A percentile compares a stretch with the other conserved stretches of the same genome.
Evolutionary conservation across 1,140 invertebrate genomes (phyloP).

Genomic region (Drosophila pandora): DNA sequence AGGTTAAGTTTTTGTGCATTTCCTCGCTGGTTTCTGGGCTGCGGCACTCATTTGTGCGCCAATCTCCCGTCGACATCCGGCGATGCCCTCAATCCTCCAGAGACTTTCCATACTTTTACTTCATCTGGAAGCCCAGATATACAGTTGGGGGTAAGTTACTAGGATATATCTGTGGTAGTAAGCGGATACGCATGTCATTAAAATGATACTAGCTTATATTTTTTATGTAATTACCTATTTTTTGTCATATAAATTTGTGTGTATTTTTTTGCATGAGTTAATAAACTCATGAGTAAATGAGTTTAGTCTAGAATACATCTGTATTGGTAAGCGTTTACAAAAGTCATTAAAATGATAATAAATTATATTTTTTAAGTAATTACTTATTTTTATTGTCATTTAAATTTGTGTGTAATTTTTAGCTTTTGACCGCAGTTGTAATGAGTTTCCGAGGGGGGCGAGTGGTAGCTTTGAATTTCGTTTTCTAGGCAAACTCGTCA

Average conservation of each 20-base stretch:
- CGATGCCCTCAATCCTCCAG: conserved; percentile 25
- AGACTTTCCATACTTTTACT: conserved; percentile 41
- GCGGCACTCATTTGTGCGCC: conserved; percentile 67
- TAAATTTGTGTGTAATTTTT: neutral
- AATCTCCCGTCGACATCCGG: conserved; percentile 75
- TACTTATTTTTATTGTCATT: neutral
- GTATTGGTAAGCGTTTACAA: neutral
- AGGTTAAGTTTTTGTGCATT: conserved; percentile 80
- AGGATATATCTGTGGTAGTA: neutral
- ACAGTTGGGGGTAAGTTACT: conserved; percentile 1
- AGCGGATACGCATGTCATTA: neutral
- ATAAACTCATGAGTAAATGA: too few species aligned
- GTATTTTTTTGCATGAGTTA: too few species aligned
- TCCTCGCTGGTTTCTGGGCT: conserved; percentile 47
- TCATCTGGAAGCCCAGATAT: conserved; percentile 42
- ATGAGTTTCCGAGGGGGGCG: neutral
- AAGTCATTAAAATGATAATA: neutral
- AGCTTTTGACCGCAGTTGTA: conserved; percentile 3
- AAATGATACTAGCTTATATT: neutral
- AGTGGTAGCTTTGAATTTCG: conserved; percentile 59
- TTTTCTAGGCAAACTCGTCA: conserved; percentile 60
- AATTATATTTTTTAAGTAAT: neutral
- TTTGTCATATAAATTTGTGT: neutral
- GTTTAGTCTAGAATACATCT: neutral
- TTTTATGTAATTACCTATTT: neutral